Evolutionary conservation across 2,888 invertebrate genomes (phyloP).

Genomic region (Apamea anceps): DNA sequence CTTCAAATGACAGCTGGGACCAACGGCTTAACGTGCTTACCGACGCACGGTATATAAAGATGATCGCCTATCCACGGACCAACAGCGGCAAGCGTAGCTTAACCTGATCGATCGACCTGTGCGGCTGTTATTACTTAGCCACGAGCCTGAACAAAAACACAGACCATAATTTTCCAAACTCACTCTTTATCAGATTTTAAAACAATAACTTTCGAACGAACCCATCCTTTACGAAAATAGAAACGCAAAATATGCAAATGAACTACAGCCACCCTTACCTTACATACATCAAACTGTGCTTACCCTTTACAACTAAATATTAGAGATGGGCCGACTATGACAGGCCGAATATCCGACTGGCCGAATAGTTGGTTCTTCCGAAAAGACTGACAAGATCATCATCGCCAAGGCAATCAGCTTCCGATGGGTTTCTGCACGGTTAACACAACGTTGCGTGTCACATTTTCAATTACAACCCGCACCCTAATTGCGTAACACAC

Average conservation of each 20-base stretch:
- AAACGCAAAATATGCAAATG: conserved; percentile 57
- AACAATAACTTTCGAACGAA: conserved; percentile 25
- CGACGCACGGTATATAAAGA: background rate
- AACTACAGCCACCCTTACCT: conserved; percentile 28
- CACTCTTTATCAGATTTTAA: conserved; percentile 29
- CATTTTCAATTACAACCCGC: too few species aligned
- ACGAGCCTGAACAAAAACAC: background rate
- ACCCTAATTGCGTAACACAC: too few species aligned
- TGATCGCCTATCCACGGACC: background rate
- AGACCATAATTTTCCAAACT: conserved; percentile 6
- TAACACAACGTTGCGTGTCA: too few species aligned
- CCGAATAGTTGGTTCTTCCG: too few species aligned
- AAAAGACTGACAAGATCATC: too few species aligned
- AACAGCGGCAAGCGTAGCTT: background rate
- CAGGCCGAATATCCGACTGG: background rate
- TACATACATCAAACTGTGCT: conserved; percentile 56
- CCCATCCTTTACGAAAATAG: conserved; percentile 26
- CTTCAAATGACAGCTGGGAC: background rate
- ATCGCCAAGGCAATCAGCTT: background rate
- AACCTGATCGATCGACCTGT: background rate
- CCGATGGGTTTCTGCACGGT: too few species aligned
- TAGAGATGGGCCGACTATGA: conserved; percentile 2
- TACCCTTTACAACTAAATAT: conserved; percentile 41
- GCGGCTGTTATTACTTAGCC: background rate
- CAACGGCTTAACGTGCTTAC: background rate